These are phyloP conservation scores for Drosophila truncata DNA, from an alignment of 1,140 invertebrate species.

Conservation along the genomic window DNA sequence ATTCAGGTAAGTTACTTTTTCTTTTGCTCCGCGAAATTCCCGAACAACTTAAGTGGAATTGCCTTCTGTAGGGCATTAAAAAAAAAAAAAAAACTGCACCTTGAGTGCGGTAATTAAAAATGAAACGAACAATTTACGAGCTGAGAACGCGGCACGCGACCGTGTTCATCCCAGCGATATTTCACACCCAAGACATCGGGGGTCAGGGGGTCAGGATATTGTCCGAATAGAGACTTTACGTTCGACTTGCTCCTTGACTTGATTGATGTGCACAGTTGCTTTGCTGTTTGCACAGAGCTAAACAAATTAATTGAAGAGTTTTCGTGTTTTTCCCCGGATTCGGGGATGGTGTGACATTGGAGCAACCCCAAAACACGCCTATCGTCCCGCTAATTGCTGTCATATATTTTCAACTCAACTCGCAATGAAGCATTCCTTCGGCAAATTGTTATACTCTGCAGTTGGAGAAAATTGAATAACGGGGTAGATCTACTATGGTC, in stretches of 20 bases:
- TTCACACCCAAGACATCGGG: slow-evolving; percentile 53
- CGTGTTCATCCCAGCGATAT: slow-evolving; percentile 49
- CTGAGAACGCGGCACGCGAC: slow-evolving; percentile 67
- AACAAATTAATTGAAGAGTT: slow-evolving; percentile 79
- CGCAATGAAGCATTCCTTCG: slow-evolving; percentile 44
- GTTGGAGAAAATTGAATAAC: slow-evolving; percentile 10
- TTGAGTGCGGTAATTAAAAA: slow-evolving; percentile 80
- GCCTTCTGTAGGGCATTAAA: slow-evolving; percentile 36
- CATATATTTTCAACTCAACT: slow-evolving; percentile 70
- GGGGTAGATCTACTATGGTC: slow-evolving; percentile 38
- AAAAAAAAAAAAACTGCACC: slow-evolving; percentile 44
- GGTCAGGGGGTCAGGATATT: slow-evolving; percentile 15
- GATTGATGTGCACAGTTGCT: slow-evolving; percentile 68
- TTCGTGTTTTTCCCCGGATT: slow-evolving; percentile 24
- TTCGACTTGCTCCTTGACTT: slow-evolving; percentile 46
- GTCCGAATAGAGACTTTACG: slow-evolving; percentile 24
- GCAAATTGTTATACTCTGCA: slow-evolving; percentile 32
- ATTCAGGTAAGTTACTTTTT: slow-evolving; percentile 83
- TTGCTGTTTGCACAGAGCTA: slow-evolving; percentile 57
- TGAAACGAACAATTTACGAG: slow-evolving; percentile 74
- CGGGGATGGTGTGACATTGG: slow-evolving; percentile 8
- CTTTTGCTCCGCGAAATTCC: slow-evolving; percentile 1
- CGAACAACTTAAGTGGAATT: slow-evolving; percentile 14
- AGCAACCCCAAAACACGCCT: slow-evolving; percentile 51
- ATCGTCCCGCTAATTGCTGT: slow-evolving; percentile 72